phyloP scores from a whole-genome alignment of 2,888 invertebrate species.

The Onthophagus sagittarius region DNA sequence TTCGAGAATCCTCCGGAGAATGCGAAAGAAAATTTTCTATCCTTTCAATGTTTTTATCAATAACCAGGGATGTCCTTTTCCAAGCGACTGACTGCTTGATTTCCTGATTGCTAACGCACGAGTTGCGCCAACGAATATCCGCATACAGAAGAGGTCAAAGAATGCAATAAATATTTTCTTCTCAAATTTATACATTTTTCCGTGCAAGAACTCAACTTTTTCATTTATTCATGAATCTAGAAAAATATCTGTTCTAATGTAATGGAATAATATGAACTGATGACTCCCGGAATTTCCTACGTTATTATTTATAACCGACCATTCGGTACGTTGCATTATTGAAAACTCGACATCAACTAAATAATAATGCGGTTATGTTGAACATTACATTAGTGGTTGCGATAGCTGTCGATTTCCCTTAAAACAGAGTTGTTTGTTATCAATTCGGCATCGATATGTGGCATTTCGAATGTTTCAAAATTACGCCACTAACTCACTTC shows the following conservation, averaged over 20 bases:
- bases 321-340: constrained; percentile 29
- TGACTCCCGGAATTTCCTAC: constrained; percentile 28
- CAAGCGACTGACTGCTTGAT: constrained; percentile 15
- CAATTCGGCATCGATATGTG: constrained; percentile 31
- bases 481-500: constrained; percentile 16
- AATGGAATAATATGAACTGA: constrained; percentile 24
- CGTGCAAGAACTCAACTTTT: too few relatives aligned
- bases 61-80: constrained; percentile 15
- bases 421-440: constrained; percentile 32
- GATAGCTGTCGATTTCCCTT: constrained; percentile 29
- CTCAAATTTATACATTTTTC: neutral
- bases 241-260: neutral
- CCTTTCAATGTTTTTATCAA: constrained; percentile 19
- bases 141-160: neutral
- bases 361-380: constrained; percentile 27
- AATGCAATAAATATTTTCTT: neutral
- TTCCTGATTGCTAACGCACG: neutral
- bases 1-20: constrained; percentile 1
- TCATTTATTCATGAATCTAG: too few relatives aligned
- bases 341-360: constrained; percentile 29
- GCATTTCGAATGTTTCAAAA: constrained; percentile 14
- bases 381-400: constrained; percentile 27
- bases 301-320: constrained; percentile 33
- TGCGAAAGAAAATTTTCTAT: constrained; percentile 17
- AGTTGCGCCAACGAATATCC: neutral